Percentiles rank a stretch among this genome's conserved stretches.
Conservation (phyloP, 1,140 invertebrate genomes). For the Oedothorax gibbosus region DNA sequence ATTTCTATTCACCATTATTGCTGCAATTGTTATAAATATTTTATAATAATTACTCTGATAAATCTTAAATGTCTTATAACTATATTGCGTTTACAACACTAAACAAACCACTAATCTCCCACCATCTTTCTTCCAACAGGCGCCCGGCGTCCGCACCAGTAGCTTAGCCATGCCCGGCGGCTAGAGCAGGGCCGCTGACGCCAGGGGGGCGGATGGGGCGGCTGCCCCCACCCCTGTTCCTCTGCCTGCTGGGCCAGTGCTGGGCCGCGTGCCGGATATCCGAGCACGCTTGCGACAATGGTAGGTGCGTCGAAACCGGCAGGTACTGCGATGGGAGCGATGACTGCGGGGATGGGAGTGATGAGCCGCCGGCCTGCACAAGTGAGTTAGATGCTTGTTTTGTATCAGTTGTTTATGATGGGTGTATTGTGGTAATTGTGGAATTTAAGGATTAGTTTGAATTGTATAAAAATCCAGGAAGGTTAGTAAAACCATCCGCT, state of each 20-base stretch:
- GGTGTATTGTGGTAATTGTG: not conserved
- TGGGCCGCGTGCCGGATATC: conserved; percentile 76
- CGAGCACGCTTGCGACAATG: conserved; percentile 83
- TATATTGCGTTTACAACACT: not conserved
- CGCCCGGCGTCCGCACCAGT: not conserved
- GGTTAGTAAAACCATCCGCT: too few species aligned
- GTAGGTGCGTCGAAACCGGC: conserved; percentile 82
- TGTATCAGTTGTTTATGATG: too few species aligned
- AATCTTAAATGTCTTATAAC: not conserved
- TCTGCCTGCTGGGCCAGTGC: conserved; percentile 39
- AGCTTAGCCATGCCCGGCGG: conserved; percentile 3
- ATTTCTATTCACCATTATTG: too few species aligned
- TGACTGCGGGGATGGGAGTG: conserved; percentile 86
- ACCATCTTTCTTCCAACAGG: not conserved
- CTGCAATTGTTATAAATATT: too few species aligned
- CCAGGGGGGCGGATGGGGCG: conserved; percentile 52
- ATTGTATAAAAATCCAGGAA: too few species aligned
- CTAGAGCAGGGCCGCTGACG: conserved; percentile 28
- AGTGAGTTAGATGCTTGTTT: conserved; percentile 75
- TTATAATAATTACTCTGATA: too few species aligned
- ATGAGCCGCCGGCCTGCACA: conserved; percentile 86
- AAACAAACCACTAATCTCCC: not conserved
- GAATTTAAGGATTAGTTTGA: not conserved
- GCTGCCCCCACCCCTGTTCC: conserved; percentile 46
- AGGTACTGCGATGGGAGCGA: conserved; percentile 85